Percentiles rank a stretch among this genome's conserved stretches.
These are phyloP conservation scores for Podarcis cretensis DNA, from an alignment of 2,113 vertebrate species.

Conservation along the genomic window DNA sequence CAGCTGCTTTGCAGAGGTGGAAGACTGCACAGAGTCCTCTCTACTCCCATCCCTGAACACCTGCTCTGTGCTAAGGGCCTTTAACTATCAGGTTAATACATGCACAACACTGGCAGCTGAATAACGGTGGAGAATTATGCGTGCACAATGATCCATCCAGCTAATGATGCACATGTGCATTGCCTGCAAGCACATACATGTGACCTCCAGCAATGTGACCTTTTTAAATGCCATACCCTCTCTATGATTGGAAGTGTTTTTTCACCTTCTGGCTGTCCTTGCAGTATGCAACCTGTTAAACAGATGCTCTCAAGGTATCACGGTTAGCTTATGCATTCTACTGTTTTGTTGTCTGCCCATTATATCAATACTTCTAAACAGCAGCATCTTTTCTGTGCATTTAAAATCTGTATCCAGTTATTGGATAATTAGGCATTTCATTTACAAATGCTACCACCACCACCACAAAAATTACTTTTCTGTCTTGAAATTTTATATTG, in stretches of 20 bases:
- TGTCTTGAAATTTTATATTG: conserved; percentile 43
- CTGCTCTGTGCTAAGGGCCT: background rate
- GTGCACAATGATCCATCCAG: background rate
- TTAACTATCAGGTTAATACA: background rate
- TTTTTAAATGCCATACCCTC: background rate
- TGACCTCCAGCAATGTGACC: background rate
- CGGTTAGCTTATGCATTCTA: conserved; percentile 27
- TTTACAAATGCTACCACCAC: conserved; percentile 12
- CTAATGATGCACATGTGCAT: background rate
- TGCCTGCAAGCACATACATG: background rate
- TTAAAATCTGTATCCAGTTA: conserved; percentile 43
- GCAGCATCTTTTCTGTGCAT: conserved; percentile 19
- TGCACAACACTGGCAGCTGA: background rate
- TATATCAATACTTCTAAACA: conserved; percentile 47
- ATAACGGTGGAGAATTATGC: background rate
- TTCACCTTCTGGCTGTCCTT: background rate
- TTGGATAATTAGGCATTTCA: background rate
- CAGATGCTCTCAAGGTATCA: background rate
- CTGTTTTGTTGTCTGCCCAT: background rate
- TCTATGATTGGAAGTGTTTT: background rate
- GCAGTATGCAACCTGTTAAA: conserved; percentile 15
- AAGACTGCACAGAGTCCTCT: background rate
- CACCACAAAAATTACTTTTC: conserved; percentile 44
- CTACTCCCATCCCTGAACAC: background rate
- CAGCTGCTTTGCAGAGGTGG: background rate